These are phyloP conservation scores for Anser cygnoides DNA, from an alignment of 2,113 vertebrate species.

Conservation along the genomic window DNA sequence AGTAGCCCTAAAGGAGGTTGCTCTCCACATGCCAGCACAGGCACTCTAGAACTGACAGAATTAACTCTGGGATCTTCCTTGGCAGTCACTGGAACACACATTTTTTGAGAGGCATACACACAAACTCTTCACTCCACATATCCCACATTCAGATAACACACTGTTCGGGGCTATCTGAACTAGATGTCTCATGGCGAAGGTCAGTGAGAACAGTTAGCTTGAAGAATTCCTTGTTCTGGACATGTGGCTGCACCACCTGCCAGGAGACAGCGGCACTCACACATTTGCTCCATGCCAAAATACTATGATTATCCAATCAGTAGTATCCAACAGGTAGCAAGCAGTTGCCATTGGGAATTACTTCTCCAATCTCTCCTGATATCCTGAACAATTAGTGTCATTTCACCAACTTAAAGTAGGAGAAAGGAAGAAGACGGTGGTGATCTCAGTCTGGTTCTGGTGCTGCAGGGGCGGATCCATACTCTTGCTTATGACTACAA, in stretches of 20 bases:
- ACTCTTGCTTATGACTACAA: not conserved
- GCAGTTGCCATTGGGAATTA: not conserved
- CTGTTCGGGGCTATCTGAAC: not conserved
- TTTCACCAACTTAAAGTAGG: not conserved
- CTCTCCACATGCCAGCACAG: not conserved
- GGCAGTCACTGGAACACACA: not conserved
- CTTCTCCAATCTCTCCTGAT: not conserved
- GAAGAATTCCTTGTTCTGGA: not conserved
- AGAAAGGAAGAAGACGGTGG: not conserved
- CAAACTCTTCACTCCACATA: not conserved
- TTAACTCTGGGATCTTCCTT: not conserved
- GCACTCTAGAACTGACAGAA: not conserved
- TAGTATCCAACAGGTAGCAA: not conserved
- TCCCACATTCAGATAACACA: accelerated
- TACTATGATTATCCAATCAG: not conserved
- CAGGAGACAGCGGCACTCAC: not conserved
- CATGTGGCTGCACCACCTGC: not conserved
- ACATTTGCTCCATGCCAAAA: not conserved
- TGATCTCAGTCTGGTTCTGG: not conserved
- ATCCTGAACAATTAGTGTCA: not conserved
- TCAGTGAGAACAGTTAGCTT: not conserved
- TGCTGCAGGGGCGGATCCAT: not conserved
- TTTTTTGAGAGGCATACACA: not conserved
- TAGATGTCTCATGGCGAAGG: not conserved
- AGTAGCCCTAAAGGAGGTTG: not conserved